phyloP scores from a whole-genome alignment of 2,113 vertebrate genomes.

The Prunella himalayana region DNA sequence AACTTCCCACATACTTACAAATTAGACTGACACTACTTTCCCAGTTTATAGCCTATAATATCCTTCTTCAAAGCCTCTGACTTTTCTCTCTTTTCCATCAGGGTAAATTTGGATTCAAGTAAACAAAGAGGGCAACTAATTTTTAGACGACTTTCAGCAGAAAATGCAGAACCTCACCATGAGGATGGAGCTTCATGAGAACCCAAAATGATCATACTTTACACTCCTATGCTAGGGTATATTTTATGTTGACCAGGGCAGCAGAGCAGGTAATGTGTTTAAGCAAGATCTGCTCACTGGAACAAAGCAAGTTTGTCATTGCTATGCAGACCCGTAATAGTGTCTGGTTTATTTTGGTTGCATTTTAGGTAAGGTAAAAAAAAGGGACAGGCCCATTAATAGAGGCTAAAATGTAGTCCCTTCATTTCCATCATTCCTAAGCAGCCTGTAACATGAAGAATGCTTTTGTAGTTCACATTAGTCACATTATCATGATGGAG shows the following conservation, averaged over 20 bases:
- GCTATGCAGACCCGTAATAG: not conserved
- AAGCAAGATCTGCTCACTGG: not conserved
- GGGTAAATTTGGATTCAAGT: not conserved
- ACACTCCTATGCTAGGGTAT: not conserved
- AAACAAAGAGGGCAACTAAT: not conserved
- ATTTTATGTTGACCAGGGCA: not conserved
- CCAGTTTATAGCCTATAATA: not conserved
- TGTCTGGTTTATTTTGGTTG: not conserved
- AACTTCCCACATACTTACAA: not conserved
- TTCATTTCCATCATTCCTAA: slow-evolving; percentile 1
- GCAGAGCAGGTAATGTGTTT: not conserved
- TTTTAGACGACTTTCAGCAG: not conserved
- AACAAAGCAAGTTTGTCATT: not conserved
- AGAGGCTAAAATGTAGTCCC: not conserved
- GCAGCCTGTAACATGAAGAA: slow-evolving; percentile 10
- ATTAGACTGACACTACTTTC: not conserved
- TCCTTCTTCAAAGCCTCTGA: not conserved
- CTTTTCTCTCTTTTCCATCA: not conserved
- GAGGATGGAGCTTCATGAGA: not conserved
- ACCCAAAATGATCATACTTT: not conserved
- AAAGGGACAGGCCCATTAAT: not conserved
- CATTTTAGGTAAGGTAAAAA: not conserved
- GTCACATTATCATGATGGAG: slow-evolving; percentile 51
- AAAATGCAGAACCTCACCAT: slow-evolving; percentile 9
- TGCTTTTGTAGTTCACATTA: slow-evolving; percentile 36